phyloP scores from a whole-genome alignment of 2,113 vertebrate genomes.

The Phalacrocorax aristotelis region DNA sequence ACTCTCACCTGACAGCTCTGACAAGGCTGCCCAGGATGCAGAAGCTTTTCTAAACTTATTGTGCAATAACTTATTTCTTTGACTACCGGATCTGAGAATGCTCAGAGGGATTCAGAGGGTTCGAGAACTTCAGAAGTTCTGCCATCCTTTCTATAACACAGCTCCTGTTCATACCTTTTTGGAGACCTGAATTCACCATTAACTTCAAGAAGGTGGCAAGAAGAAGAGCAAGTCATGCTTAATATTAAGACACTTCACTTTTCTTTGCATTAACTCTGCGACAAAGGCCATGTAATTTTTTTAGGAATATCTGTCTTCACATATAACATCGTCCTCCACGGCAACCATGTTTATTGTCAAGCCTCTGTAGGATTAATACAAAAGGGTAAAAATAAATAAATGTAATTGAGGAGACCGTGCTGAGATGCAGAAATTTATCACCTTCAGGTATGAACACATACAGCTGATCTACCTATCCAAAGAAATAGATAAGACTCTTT shows the following conservation, averaged over 20 bases:
- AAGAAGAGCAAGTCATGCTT: neutral
- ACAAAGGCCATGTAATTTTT: neutral
- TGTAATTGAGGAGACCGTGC: neutral
- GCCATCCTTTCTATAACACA: neutral
- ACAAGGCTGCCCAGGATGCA: neutral
- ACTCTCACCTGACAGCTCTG: neutral
- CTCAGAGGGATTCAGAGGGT: neutral
- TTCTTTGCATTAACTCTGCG: neutral
- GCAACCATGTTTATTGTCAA: neutral
- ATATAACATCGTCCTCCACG: neutral
- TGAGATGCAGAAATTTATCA: neutral
- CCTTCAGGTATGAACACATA: neutral
- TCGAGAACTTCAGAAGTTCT: neutral
- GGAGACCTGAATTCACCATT: neutral
- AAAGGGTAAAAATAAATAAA: neutral
- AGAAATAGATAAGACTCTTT: neutral
- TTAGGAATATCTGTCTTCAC: neutral
- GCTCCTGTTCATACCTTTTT: neutral
- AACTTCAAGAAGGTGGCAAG: accelerated
- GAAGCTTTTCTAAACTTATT: neutral
- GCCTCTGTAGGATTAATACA: neutral
- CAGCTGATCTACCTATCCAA: neutral
- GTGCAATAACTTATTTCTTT: neutral
- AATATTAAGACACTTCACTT: neutral
- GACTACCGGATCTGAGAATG: neutral